Conservation (phyloP, 2,113 vertebrate species). For the Heterochromis multidens region DNA sequence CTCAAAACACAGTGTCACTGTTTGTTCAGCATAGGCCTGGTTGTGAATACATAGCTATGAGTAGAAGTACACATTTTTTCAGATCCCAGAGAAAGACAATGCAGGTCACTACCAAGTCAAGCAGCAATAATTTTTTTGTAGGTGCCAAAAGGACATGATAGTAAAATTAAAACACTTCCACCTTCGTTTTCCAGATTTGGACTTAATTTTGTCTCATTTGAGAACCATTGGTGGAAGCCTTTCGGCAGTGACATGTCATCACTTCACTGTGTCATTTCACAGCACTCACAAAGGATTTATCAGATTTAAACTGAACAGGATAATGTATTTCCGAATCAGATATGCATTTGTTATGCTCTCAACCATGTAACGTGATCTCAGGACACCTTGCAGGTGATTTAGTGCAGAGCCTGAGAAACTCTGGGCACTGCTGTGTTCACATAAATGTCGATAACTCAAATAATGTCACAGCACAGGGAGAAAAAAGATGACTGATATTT, state of each 20-base stretch:
- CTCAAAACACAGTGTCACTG: constrained; percentile 18
- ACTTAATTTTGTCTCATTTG: not conserved
- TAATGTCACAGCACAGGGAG: not conserved
- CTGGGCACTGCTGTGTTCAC: not conserved
- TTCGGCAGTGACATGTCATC: not conserved
- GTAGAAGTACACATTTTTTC: not conserved
- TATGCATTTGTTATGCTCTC: not conserved
- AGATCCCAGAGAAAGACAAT: not conserved
- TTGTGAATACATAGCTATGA: constrained; percentile 20
- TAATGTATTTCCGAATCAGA: constrained; percentile 28
- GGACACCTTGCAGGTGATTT: not conserved
- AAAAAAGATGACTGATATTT: constrained; percentile 19
- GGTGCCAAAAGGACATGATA: not conserved
- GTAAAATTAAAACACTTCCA: not conserved
- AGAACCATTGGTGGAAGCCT: not conserved
- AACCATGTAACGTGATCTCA: not conserved
- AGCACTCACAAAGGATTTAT: not conserved
- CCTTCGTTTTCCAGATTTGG: not conserved
- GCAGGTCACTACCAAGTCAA: not conserved
- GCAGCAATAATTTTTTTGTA: not conserved
- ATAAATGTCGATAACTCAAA: constrained; percentile 19
- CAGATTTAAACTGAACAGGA: not conserved
- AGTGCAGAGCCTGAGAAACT: not conserved
- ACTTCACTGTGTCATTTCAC: not conserved
- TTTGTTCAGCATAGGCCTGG: constrained; percentile 3